A percentile compares a stretch with the other conserved stretches of the same genome.
Conservation (phyloP, 2,888 invertebrate species). For the Chrysotoxum bicinctum region DNA sequence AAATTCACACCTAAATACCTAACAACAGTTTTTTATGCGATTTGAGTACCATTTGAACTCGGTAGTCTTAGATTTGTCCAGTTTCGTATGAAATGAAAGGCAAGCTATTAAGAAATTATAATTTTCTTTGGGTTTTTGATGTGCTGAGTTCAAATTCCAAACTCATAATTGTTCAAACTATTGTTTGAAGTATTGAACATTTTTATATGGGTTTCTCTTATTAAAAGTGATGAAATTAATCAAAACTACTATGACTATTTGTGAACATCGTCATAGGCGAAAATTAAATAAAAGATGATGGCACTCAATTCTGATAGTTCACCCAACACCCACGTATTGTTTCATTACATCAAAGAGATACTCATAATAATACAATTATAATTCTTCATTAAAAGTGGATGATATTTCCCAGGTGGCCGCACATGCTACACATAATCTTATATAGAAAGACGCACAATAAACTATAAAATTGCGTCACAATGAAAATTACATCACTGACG, state of each 20-base stretch:
- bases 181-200: no score
- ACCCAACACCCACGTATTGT: not conserved
- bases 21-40: no score
- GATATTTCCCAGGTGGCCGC: conserved; percentile 27
- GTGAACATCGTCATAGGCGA: not conserved
- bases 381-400: not conserved
- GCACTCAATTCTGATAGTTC: not conserved
- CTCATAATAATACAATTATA: not conserved
- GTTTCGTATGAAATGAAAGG: no score
- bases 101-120: no score
- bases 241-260: not conserved
- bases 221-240: no score
- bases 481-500: conserved; percentile 23
- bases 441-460: not conserved
- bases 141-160: no score
- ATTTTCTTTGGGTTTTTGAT: no score
- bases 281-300: not conserved
- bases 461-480: not conserved
- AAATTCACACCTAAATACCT: no score
- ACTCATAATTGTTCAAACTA: no score
- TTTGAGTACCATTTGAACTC: no score
- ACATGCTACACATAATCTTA: not conserved
- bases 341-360: not conserved
- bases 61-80: no score
- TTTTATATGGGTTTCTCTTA: no score